Base-by-base conservation (phyloP, 2,888 invertebrate species). In the Dryadula phaetusa region DNA sequence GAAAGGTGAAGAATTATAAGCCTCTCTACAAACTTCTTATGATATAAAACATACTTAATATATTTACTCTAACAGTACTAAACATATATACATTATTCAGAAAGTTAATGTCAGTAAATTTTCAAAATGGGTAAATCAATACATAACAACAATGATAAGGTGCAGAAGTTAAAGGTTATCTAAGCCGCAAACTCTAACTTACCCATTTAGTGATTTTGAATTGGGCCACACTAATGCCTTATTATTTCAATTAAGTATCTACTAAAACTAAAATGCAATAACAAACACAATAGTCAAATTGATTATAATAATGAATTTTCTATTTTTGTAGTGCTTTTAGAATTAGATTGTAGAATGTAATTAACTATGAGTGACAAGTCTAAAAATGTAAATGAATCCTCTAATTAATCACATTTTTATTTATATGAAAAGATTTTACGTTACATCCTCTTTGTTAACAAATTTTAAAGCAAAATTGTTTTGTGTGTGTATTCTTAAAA, bases 111-210 rank as follows among this genome's bases (percentile, higher is more conserved):
- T 37, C n/a, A 54, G n/a, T n/a, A 56, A 52, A 56, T 40, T 40
- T 56, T 20, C 10, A 8, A 54, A 54, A 8, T 37, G 22, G n/a
- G 54, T 54, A 37, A 54, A 54, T 54, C 37, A 40, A 56, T 56
- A 40, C 4, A 37, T 34, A 37, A 56, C 56, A 56, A 52, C 52
- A 52, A 52, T 52, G 28, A 52, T 25, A 56, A 40, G 28, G 60
- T 60, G 60, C 60, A 44, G 42, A 28, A 60, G 44, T 60, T 44
- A 60, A 44, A 60, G 44, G 44, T 60, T 60, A 46, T 60, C 18
- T 28, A 44, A 60, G 32, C 32, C 42, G 28, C 25, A 12, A 28
- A 25, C 25, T 32, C 6, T 60, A 60, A 44, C 60, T 60, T 46
- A 44, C 28, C 18, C 60, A 44, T 60, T 44, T 18, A 18, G 6